Percentiles rank a stretch among this genome's conserved stretches.
Evolutionary conservation across 2,797 vertebrate genomes (phyloP).

Genomic region (Cuniculus paca): DNA sequence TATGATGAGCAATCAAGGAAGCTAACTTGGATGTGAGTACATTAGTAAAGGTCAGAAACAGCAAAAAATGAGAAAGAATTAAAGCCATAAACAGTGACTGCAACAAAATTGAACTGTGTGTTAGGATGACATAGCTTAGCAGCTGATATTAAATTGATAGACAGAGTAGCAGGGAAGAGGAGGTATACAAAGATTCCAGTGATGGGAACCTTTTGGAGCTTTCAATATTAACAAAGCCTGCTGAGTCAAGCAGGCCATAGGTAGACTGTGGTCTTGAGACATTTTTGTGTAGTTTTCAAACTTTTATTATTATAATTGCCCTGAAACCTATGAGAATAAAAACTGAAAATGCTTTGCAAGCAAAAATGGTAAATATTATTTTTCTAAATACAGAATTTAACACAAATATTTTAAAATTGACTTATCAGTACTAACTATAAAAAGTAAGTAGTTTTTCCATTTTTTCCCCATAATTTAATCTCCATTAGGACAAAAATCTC

Average conservation of each 20-base stretch:
- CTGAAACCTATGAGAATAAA: not conserved
- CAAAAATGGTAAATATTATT: not conserved
- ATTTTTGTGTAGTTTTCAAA: not conserved
- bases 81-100: not conserved
- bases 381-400: not conserved
- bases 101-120: not conserved
- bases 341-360: not conserved
- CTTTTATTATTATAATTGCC: not conserved
- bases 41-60: constrained; percentile 15
- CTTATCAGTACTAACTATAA: not conserved
- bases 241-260: not conserved
- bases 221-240: not conserved
- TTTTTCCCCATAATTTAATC: not conserved
- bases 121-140: not conserved
- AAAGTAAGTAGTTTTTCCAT: not conserved
- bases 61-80: not conserved
- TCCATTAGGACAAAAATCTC: not conserved
- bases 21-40: not conserved
- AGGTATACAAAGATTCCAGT: not conserved
- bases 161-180: not conserved
- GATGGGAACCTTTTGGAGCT: no score
- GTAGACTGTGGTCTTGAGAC: not conserved
- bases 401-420: not conserved
- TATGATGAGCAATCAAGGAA: not conserved
- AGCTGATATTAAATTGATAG: not conserved